Evolutionary conservation across 2,113 vertebrate species (phyloP).

Genomic region (Stegastes partitus): DNA sequence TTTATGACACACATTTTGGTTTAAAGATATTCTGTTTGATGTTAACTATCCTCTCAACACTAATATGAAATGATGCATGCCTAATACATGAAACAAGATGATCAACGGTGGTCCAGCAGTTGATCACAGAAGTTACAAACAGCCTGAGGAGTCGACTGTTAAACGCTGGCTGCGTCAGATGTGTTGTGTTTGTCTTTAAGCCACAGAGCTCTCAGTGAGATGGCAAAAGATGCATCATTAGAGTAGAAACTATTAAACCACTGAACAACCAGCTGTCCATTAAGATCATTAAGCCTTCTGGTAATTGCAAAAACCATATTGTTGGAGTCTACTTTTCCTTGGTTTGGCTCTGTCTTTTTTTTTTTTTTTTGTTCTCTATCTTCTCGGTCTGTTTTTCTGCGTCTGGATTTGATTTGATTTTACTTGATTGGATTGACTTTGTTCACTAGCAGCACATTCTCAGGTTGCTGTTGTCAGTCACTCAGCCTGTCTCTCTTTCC

Average conservation of each 20-base stretch:
- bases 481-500: constrained; percentile 12
- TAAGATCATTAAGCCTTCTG: constrained; percentile 38
- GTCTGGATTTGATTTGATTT: constrained; percentile 35
- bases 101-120: neutral
- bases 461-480: constrained; percentile 8
- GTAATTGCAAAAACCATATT: constrained; percentile 21
- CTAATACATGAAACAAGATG: constrained; percentile 2
- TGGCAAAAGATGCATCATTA: constrained; percentile 32
- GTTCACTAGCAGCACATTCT: constrained; percentile 7
- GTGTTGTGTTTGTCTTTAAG: constrained; percentile 25
- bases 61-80: constrained; percentile 15
- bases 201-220: constrained; percentile 32
- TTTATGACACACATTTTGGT: neutral
- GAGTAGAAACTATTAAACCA: constrained; percentile 46
- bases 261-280: constrained; percentile 51
- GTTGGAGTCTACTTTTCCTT: constrained; percentile 7
- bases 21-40: neutral
- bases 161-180: constrained; percentile 11
- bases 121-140: neutral
- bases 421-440: constrained; percentile 27
- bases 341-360: neutral
- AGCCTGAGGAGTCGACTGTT: neutral
- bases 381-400: constrained; percentile 6
- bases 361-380: neutral
- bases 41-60: neutral